A percentile compares a stretch with the other conserved stretches of the same genome.
These are phyloP conservation scores for Steinernema hermaphroditum DNA, from an alignment of 2,888 invertebrate species.

Conservation along the genomic window DNA sequence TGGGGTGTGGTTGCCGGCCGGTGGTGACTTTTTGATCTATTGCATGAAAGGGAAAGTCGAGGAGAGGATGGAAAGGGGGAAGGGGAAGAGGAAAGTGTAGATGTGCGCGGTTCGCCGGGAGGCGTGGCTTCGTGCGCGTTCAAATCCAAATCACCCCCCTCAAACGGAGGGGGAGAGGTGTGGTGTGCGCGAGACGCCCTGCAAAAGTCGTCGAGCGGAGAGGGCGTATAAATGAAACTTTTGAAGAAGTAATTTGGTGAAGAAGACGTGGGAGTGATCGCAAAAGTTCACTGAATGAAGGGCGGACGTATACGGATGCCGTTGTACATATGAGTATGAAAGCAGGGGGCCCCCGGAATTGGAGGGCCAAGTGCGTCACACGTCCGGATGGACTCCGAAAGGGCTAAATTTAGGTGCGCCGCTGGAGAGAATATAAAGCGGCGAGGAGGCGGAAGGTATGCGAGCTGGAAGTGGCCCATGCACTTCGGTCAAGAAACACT, in stretches of 20 bases:
- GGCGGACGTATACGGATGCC: too few relatives aligned
- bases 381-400: background rate
- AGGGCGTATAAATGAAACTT: slow-evolving; percentile 6
- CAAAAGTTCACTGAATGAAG: background rate
- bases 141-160: background rate
- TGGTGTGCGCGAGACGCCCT: background rate
- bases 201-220: background rate
- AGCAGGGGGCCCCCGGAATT: background rate
- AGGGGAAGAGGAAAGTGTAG: slow-evolving; percentile 22
- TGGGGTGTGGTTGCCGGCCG: too few relatives aligned
- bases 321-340: too few relatives aligned
- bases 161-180: background rate
- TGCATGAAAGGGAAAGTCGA: slow-evolving; percentile 8
- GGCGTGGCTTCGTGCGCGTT: slow-evolving; percentile 16
- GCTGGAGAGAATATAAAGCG: too few relatives aligned
- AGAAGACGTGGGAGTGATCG: background rate
- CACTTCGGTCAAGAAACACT: too few relatives aligned
- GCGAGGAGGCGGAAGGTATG: too few relatives aligned
- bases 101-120: slow-evolving; percentile 1
- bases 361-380: slow-evolving; percentile 25
- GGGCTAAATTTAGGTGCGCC: slow-evolving; percentile 9
- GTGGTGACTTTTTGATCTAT: slow-evolving; percentile 21
- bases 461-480: too few relatives aligned
- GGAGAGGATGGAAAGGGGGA: background rate
- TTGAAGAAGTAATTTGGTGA: background rate